phyloP scores from a whole-genome alignment of 1,140 invertebrate species.

The Trachelipus rathkii region DNA sequence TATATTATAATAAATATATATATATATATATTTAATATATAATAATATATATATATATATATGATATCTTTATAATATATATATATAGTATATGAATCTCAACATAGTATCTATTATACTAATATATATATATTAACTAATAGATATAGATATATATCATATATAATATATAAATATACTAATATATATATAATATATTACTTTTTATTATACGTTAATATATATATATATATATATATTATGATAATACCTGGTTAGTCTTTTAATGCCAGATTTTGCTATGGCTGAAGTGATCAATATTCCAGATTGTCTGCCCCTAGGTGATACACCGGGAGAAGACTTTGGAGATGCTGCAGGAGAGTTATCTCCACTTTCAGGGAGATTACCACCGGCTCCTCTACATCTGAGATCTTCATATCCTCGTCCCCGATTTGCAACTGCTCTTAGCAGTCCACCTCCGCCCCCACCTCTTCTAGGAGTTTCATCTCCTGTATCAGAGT shows the following conservation, averaged over 20 bases:
- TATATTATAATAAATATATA: constrained; percentile 1
- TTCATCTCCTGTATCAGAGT: constrained; percentile 15
- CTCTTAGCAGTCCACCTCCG: constrained; percentile 25
- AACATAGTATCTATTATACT: background rate
- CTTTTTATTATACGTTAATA: too few species aligned
- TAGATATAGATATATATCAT: background rate
- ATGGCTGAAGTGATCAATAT: constrained; percentile 36
- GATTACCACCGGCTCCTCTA: constrained; percentile 27
- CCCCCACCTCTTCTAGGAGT: background rate
- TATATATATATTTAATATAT: background rate
- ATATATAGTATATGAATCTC: background rate
- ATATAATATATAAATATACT: background rate
- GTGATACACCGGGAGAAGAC: constrained; percentile 3
- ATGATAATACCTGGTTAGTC: constrained; percentile 28
- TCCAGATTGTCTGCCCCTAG: constrained; percentile 17
- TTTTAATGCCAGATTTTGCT: constrained; percentile 29
- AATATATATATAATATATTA: constrained; percentile 1
- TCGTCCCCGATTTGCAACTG: constrained; percentile 27
- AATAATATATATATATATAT: background rate
- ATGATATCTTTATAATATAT: too few species aligned
- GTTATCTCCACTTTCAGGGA: constrained; percentile 30
- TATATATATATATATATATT: constrained; percentile 13
- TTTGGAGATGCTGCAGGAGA: constrained; percentile 21
- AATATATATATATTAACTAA: background rate
- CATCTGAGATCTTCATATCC: constrained; percentile 36